These are phyloP conservation scores for Sisor rabdophorus DNA, from an alignment of 2,113 vertebrate genomes.

Conservation along the genomic window DNA sequence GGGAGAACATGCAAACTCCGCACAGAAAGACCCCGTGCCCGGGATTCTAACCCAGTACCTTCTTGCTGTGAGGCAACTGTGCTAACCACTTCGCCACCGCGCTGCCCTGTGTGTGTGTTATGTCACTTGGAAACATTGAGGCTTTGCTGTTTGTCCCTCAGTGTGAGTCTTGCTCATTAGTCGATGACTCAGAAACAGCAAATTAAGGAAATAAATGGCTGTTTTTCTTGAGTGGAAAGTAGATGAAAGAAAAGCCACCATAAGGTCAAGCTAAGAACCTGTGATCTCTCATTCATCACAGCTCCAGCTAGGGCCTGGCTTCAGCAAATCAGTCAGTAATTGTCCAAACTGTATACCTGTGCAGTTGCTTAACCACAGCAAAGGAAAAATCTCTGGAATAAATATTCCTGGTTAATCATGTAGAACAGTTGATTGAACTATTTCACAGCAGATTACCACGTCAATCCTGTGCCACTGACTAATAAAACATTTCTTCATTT, in stretches of 20 bases:
- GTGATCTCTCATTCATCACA: neutral
- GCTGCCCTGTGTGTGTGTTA: too few species aligned
- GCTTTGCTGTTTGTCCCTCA: neutral
- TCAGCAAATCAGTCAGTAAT: constrained; percentile 41
- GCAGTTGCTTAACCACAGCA: constrained; percentile 18
- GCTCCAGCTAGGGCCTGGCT: constrained; percentile 21
- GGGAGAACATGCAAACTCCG: too few species aligned
- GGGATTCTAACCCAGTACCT: too few species aligned
- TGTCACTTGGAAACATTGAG: neutral
- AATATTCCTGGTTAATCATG: constrained; percentile 34
- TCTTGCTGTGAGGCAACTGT: too few species aligned
- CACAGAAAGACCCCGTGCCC: too few species aligned
- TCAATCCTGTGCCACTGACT: neutral
- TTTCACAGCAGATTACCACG: neutral
- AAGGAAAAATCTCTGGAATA: constrained; percentile 43
- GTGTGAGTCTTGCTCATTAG: constrained; percentile 14
- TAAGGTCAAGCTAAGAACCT: constrained; percentile 3
- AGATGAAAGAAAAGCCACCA: constrained; percentile 24
- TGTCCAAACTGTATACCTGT: constrained; percentile 26
- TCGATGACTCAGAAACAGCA: constrained; percentile 20
- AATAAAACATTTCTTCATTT: neutral
- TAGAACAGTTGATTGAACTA: constrained; percentile 12
- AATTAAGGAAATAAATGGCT: constrained; percentile 29
- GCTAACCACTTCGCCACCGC: too few species aligned
- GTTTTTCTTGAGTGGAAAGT: neutral